phyloP scores from a whole-genome alignment of 2,797 vertebrate genomes.

The Notamacropus eugenii region DNA sequence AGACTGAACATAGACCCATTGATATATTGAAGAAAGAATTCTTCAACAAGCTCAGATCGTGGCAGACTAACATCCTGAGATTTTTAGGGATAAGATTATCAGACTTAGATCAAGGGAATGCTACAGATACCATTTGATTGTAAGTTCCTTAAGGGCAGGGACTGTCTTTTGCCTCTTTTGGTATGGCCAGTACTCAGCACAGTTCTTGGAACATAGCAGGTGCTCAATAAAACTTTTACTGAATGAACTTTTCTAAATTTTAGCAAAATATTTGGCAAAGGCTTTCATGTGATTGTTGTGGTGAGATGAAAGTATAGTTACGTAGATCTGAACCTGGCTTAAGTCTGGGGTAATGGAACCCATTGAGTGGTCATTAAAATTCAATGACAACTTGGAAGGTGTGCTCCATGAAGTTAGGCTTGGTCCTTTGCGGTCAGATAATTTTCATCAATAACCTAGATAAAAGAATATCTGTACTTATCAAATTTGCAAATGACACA shows the following conservation, averaged over 20 bases:
- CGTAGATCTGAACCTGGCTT: not conserved
- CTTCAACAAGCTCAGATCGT: not conserved
- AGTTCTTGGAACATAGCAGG: not conserved
- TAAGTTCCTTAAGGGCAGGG: not conserved
- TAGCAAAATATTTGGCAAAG: not conserved
- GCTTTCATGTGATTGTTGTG: not conserved
- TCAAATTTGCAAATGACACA: not conserved
- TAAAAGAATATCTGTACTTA: not conserved
- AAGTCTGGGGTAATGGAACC: not conserved
- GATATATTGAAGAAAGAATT: not conserved
- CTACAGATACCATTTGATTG: not conserved
- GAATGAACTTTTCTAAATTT: not conserved
- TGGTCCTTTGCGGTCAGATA: not conserved
- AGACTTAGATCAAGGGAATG: not conserved
- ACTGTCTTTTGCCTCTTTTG: not conserved
- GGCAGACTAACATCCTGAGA: not conserved
- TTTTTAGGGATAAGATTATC: not conserved
- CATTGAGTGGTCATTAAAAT: not conserved
- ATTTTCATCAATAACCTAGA: not conserved
- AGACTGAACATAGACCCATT: not conserved
- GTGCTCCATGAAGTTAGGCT: not conserved
- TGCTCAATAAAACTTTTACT: not conserved
- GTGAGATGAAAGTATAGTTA: not conserved
- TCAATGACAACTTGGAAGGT: not conserved
- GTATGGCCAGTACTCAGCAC: not conserved